Conservation (phyloP, 1,140 invertebrate species). For the Argopecten irradians region DNA sequence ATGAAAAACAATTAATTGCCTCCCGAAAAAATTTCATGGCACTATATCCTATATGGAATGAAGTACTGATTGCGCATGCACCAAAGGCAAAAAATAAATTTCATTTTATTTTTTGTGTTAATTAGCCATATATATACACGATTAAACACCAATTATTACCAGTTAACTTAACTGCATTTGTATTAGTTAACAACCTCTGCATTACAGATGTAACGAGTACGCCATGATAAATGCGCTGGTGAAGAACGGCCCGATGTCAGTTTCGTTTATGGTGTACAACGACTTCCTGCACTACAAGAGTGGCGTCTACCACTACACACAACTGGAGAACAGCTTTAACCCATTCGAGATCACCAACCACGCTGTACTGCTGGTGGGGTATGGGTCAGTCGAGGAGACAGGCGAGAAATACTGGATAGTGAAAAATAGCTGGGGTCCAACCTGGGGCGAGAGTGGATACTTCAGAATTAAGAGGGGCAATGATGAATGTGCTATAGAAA, state of each 20-base stretch:
- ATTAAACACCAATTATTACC: no score
- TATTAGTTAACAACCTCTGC: conserved; percentile 13
- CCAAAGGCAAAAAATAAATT: no score
- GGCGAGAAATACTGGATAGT: conserved; percentile 75
- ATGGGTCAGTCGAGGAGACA: conserved; percentile 67
- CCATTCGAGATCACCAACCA: conserved; percentile 77
- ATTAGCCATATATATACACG: no score
- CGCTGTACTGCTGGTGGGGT: conserved; percentile 75
- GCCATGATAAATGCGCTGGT: conserved; percentile 78
- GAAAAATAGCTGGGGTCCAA: conserved; percentile 79
- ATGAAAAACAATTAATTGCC: no score
- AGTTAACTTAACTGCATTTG: no score
- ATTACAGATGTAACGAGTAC: conserved; percentile 78
- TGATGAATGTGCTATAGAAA: conserved; percentile 79
- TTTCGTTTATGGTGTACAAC: conserved; percentile 78
- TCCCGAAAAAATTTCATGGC: no score
- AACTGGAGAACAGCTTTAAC: conserved; percentile 63
- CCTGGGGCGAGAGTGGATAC: conserved; percentile 81
- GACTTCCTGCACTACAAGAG: conserved; percentile 75
- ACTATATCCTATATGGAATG: no score
- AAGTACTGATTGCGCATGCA: no score
- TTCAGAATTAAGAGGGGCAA: conserved; percentile 79
- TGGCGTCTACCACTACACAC: conserved; percentile 77
- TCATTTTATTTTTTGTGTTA: no score
- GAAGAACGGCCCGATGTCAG: conserved; percentile 79